Base-by-base conservation (phyloP, 1,140 invertebrate species). In the Cardiocondyla obscurior region DNA sequence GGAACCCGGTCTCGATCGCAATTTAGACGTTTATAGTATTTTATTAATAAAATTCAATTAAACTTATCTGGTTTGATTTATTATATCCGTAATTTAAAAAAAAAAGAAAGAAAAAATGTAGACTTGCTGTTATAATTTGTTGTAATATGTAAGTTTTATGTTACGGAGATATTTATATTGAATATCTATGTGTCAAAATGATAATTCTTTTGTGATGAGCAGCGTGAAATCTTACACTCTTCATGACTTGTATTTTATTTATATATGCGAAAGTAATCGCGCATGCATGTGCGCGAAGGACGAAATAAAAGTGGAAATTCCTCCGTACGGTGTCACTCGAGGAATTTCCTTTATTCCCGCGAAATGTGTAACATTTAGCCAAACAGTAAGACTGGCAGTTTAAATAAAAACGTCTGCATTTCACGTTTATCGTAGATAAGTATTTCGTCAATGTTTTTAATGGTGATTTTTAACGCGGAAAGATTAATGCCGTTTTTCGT, bases 211-310 rank as follows among this genome's bases (percentile, higher is more conserved):
- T 33, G 14, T 16, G 3, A 70, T 36, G 7, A 33, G 12, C n/a
- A 5, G 36, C 25, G 12, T 7, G 12, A 70, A 7, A 53, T 0
- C 5, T 42, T 1, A 16, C 10, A 16, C 33, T n/a, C 6, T 8
- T n/a, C n/a, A 14, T 22, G 46, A 69, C 28, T 53, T 69, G 12
- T 14, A 12, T 36, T 72, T 72, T 36, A 72, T 55, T 70, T 55
- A 72, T 72, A 72, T 72, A 19, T 19, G 19, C n/a, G 19, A 72
- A 36, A 70, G 12, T 53, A 53, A 53, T 36, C 4, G 5, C 14
- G 2, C 16, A 8, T 39, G 7, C 25, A 55, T 22, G 22, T 1
- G 2, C 4, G 7, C 4, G 36, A 70, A 22, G 14, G 51, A 53
- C 53, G 14, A 16, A 42, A 65, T 25, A 42, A 65, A 44, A 70